These are phyloP conservation scores for Mesochorus sp. DNA, from an alignment of 2,888 invertebrate genomes.

Conservation along the genomic window DNA sequence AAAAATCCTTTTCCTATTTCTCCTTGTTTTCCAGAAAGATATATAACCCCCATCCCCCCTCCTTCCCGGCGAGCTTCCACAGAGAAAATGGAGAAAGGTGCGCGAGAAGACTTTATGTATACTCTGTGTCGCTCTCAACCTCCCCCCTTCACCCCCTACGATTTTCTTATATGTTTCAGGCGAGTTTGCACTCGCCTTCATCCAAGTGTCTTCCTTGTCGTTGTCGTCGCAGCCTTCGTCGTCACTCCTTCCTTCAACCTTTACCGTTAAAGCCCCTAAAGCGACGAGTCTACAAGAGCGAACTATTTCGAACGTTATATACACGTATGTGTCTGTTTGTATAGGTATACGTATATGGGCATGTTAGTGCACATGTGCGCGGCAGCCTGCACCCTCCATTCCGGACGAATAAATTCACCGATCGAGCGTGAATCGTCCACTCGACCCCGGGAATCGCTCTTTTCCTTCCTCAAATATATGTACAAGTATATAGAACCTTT, in stretches of 20 bases:
- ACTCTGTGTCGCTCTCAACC: slow-evolving; percentile 17
- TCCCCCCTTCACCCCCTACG: no score
- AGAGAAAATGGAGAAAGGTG: slow-evolving; percentile 15
- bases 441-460: slow-evolving; percentile 55
- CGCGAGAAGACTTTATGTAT: slow-evolving; percentile 22
- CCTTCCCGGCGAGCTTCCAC: not conserved
- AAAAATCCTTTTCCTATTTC: slow-evolving; percentile 46
- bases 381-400: slow-evolving; percentile 52
- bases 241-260: not conserved
- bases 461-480: slow-evolving; percentile 37
- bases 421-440: slow-evolving; percentile 64
- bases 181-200: slow-evolving; percentile 27
- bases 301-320: slow-evolving; percentile 33
- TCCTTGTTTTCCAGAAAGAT: slow-evolving; percentile 10
- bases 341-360: not conserved
- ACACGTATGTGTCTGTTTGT: not conserved
- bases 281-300: slow-evolving; percentile 40
- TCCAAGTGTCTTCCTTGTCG: slow-evolving; percentile 26
- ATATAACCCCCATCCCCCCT: slow-evolving; percentile 2
- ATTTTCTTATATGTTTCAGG: slow-evolving; percentile 15
- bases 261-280: slow-evolving; percentile 10
- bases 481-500: slow-evolving; percentile 12
- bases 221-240: not conserved
- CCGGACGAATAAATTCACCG: slow-evolving; percentile 64
- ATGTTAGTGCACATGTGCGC: slow-evolving; percentile 31